Conservation (phyloP, 1,140 invertebrate species). For the Ostrea edulis region DNA sequence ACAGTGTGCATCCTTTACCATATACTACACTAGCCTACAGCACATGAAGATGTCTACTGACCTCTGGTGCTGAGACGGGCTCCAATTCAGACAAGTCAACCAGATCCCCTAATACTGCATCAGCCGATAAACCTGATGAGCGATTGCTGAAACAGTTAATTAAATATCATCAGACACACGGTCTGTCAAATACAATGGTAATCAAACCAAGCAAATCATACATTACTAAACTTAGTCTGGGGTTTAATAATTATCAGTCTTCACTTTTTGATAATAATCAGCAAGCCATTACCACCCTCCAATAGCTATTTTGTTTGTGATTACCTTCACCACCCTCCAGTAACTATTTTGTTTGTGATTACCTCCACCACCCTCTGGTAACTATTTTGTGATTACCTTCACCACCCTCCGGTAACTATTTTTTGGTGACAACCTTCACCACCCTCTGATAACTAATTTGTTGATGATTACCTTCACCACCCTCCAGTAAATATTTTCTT, state of each 20-base stretch:
- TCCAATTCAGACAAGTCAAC: conserved; percentile 1
- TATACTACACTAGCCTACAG: not conserved
- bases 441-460: too few relatives aligned
- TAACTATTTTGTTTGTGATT: too few relatives aligned
- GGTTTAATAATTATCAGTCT: not conserved
- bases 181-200: not conserved
- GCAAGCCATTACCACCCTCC: not conserved
- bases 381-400: not conserved
- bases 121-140: not conserved
- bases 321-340: too few relatives aligned
- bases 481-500: not conserved
- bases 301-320: too few relatives aligned
- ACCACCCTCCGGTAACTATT: too few relatives aligned
- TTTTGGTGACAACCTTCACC: not conserved
- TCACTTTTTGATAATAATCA: not conserved
- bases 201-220: not conserved
- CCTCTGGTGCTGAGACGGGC: not conserved
- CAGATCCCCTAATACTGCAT: not conserved
- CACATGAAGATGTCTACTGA: not conserved
- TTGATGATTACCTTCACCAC: too few relatives aligned
- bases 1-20: not conserved
- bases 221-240: not conserved
- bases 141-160: conserved; percentile 2
- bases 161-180: not conserved
- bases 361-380: too few relatives aligned